Evolutionary conservation across 2,888 invertebrate genomes (phyloP).

Genomic region (Cosmia pyralina): DNA sequence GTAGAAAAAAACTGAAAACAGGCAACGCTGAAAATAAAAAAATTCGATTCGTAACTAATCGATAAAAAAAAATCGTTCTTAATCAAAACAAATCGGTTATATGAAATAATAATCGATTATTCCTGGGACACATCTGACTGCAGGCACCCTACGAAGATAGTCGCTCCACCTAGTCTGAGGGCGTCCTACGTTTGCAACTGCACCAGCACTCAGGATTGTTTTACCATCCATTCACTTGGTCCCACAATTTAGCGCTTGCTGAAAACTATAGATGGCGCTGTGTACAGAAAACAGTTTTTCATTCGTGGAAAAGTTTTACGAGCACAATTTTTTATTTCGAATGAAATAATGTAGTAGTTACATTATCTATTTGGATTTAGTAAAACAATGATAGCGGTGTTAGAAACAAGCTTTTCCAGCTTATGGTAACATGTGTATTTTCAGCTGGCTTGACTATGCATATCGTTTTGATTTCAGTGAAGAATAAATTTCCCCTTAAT

Average conservation of each 20-base stretch:
- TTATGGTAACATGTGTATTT: neutral
- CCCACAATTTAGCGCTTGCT: neutral
- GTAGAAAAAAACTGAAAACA: too few species aligned
- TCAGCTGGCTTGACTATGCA: neutral
- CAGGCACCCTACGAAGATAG: neutral
- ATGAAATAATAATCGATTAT: too few species aligned
- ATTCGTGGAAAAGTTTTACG: neutral
- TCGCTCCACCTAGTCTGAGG: constrained; percentile 4
- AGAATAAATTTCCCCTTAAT: neutral
- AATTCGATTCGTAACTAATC: too few species aligned
- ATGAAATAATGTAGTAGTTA: neutral
- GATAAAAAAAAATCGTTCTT: too few species aligned
- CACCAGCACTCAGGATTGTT: neutral
- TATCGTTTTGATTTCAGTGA: neutral
- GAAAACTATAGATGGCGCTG: constrained; percentile 10
- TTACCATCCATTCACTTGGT: too few species aligned
- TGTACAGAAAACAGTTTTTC: neutral
- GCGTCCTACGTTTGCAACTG: too few species aligned
- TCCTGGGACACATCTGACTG: neutral
- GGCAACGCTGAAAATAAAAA: too few species aligned
- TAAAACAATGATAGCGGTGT: neutral
- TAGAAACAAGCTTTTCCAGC: neutral
- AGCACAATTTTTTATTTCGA: neutral
- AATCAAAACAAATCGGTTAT: too few species aligned
- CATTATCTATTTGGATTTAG: neutral